These are phyloP conservation scores for Etia nguti DNA, from an alignment of 2,113 vertebrate species.

Conservation along the genomic window DNA sequence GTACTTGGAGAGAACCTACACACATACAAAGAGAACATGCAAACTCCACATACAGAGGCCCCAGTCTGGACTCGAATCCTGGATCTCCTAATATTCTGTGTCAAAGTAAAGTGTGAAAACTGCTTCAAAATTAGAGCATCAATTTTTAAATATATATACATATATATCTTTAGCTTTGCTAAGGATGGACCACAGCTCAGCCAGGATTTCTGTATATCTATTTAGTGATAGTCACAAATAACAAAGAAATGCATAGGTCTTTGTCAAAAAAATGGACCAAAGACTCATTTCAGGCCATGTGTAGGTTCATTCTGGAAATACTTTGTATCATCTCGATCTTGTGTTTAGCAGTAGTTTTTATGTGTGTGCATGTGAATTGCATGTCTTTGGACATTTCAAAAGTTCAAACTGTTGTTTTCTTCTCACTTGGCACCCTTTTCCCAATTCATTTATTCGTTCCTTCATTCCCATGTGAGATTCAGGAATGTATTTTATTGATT, in stretches of 20 bases:
- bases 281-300: not conserved
- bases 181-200: not conserved
- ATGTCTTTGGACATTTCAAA: not conserved
- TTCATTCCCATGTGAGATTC: slow-evolving; percentile 26
- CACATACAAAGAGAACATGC: no score
- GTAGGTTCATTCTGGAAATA: not conserved
- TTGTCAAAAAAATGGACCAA: not conserved
- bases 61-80: no score
- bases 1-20: no score
- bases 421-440: not conserved
- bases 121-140: no score
- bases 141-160: no score
- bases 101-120: no score
- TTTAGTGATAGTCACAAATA: not conserved
- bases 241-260: not conserved
- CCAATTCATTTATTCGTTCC: slow-evolving; percentile 31
- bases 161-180: not conserved
- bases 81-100: no score
- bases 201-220: not conserved
- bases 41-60: no score
- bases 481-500: slow-evolving; percentile 65
- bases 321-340: not conserved
- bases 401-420: not conserved
- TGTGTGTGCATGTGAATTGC: not conserved
- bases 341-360: not conserved